phyloP scores from a whole-genome alignment of 2,113 vertebrate genomes.

The Sturnus vulgaris region DNA sequence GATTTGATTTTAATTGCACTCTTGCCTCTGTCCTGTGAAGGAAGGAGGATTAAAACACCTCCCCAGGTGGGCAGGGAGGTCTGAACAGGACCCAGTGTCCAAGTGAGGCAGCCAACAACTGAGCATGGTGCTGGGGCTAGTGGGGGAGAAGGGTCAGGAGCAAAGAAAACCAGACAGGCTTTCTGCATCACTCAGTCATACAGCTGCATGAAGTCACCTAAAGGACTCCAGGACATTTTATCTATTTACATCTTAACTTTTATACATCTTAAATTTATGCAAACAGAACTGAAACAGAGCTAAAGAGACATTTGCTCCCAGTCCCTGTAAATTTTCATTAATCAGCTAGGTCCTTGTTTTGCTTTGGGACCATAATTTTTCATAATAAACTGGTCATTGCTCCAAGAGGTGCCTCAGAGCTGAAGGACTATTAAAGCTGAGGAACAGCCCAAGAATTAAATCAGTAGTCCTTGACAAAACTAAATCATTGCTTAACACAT shows the following conservation, averaged over 20 bases:
- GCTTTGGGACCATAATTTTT: neutral
- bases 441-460: neutral
- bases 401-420: neutral
- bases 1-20: neutral
- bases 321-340: neutral
- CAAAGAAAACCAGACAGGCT: neutral
- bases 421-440: neutral
- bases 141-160: neutral
- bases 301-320: neutral
- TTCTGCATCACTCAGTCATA: neutral
- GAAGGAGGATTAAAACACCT: neutral
- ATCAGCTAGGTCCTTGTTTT: neutral
- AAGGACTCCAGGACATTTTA: neutral
- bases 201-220: neutral
- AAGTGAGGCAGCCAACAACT: neutral
- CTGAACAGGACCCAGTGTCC: neutral
- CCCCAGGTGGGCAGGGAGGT: neutral
- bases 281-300: neutral
- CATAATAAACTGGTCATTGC: accelerated
- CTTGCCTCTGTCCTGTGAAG: neutral
- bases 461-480: neutral
- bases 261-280: neutral
- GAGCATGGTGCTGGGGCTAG: neutral
- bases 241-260: neutral
- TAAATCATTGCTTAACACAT: neutral